These are phyloP conservation scores for Neotoxoptera formosana DNA, from an alignment of 1,140 invertebrate genomes.

Conservation along the genomic window DNA sequence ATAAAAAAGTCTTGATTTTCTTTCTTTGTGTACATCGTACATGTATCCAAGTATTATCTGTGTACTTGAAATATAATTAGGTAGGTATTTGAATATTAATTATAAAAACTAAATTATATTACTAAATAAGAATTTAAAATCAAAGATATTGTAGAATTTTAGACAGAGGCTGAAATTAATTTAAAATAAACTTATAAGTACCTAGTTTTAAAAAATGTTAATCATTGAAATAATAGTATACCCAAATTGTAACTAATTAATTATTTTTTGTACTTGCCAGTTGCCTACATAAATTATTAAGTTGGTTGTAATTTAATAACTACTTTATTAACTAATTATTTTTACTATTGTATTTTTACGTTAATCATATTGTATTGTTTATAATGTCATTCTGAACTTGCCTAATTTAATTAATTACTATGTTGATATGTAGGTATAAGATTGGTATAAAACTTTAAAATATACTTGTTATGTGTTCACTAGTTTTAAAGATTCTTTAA, in stretches of 20 bases:
- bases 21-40: not conserved
- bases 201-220: not conserved
- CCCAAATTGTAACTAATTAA: too few relatives aligned
- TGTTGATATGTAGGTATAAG: not conserved
- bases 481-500: not conserved
- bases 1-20: not conserved
- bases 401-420: not conserved
- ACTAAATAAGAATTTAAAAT: not conserved
- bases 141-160: not conserved
- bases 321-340: not conserved
- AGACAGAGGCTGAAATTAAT: not conserved
- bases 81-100: not conserved
- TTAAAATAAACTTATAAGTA: not conserved
- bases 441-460: not conserved
- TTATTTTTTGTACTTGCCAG: too few relatives aligned
- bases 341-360: not conserved
- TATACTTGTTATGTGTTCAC: not conserved
- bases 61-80: too few relatives aligned
- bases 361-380: not conserved
- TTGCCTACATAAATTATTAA: too few relatives aligned
- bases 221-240: not conserved
- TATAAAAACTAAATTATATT: not conserved
- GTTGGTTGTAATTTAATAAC: not conserved
- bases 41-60: too few relatives aligned
- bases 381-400: not conserved